These are phyloP conservation scores for Lagria hirta DNA, from an alignment of 2,888 invertebrate species.

Conservation along the genomic window DNA sequence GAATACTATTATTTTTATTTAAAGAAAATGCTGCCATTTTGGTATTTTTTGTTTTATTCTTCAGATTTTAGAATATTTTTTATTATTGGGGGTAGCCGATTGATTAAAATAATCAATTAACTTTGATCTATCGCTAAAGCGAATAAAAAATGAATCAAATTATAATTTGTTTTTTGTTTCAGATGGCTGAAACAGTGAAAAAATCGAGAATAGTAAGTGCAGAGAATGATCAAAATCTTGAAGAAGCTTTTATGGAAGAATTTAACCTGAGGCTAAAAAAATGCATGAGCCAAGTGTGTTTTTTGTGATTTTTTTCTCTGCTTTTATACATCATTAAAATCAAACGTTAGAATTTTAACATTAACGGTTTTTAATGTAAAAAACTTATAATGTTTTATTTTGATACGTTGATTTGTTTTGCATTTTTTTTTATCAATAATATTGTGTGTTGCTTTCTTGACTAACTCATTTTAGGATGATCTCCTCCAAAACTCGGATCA, in stretches of 20 bases:
- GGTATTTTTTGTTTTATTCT: no score
- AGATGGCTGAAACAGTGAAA: constrained; percentile 55
- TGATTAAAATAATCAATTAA: no score
- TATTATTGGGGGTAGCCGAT: no score
- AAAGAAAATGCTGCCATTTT: no score
- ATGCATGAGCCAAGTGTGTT: constrained; percentile 54
- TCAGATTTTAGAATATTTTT: no score
- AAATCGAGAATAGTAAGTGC: constrained; percentile 52
- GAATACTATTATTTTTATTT: no score
- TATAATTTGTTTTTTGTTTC: constrained; percentile 39
- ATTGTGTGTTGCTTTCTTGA: constrained; percentile 24
- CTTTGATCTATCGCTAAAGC: no score
- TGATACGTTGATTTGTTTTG: neutral
- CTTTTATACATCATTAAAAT: neutral
- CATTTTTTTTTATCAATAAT: neutral
- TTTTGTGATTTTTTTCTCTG: constrained; percentile 10
- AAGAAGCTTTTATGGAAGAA: constrained; percentile 53
- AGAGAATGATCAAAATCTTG: constrained; percentile 46
- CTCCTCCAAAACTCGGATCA: constrained; percentile 38
- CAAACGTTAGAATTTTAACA: no score
- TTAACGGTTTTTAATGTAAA: neutral
- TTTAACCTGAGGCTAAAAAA: constrained; percentile 54
- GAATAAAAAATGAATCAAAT: no score
- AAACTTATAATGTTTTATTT: neutral
- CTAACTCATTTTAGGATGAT: constrained; percentile 47